Base-by-base conservation (phyloP, 2,113 vertebrate species). In the Pao palembangensis region DNA sequence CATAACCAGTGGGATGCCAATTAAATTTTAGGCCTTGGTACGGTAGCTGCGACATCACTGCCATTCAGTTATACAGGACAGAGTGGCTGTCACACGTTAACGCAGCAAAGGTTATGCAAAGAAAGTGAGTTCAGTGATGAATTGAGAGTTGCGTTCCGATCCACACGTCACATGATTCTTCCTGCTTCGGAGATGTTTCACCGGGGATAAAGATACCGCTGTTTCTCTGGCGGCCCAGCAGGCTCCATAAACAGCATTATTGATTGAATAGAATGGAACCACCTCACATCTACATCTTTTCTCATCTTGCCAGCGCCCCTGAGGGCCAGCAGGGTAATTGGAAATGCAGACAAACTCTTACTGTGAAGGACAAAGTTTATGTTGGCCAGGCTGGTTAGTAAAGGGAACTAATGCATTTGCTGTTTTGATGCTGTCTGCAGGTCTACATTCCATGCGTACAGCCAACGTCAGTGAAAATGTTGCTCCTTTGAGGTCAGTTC, bases 301-400 rank as follows among this genome's bases (percentile, higher is more conserved):
- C 79, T 84, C 76, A 77, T 85, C 59, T 70, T 31, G 48, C 54
- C 56, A n/a, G 50, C 69, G 59, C 76, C 87, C 77, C 69, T 72
- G 71, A 81, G 81, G 79, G 79, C 85, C 85, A 87, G 76, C 78
- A 79, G 62, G 43, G 54, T 78, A 79, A 82, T 80, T 79, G 73
- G 70, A 80, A 84, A 74, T 74, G 64, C 78, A 64, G 68, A 62
- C 54, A 21, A 69, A 73, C 64, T 67, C 65, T 78, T 46, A 20
- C 62, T 69, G 62, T 75, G 75, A 86, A 81, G 82, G 75, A 81
- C 82, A 82, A 85, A 87, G 82, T 58, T 76, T 57, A 78, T 83
- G 80, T 78, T 15, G 60, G 44, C 60, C 67, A 54, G 66, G 68
- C 74, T 80, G 59, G 80, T 64, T 79, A 79, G 82, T 79, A 86